phyloP scores from a whole-genome alignment of 1,140 invertebrate genomes.

The Cepaea nemoralis region DNA sequence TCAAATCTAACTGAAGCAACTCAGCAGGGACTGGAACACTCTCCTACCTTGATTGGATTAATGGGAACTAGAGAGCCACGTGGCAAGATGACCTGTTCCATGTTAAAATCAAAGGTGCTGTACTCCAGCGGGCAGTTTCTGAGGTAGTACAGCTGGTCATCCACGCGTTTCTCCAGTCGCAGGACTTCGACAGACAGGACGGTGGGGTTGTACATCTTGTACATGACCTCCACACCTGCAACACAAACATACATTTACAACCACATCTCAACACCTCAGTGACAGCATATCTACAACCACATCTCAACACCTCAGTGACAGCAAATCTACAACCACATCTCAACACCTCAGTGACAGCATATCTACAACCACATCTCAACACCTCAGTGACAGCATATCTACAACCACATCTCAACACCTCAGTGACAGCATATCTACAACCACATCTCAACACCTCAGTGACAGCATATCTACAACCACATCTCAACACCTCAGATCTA shows the following conservation, averaged over 20 bases:
- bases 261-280: background rate
- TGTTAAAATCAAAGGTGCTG: conserved; percentile 92
- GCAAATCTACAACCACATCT: no score
- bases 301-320: background rate
- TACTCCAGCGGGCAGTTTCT: conserved; percentile 93
- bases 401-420: no score
- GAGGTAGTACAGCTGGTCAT: conserved; percentile 90
- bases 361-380: no score
- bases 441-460: no score
- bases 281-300: background rate
- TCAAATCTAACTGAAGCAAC: background rate
- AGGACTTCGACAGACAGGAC: conserved; percentile 91
- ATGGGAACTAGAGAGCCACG: conserved; percentile 86
- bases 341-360: no score
- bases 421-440: no score
- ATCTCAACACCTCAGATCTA: no score
- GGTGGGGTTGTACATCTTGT: conserved; percentile 94
- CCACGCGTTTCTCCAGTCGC: conserved; percentile 92
- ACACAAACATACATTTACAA: conserved; percentile 1
- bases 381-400: no score
- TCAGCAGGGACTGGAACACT: no score
- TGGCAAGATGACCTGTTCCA: conserved; percentile 85
- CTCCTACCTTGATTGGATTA: conserved; percentile 84
- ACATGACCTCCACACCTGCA: conserved; percentile 87
- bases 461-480: no score